These are phyloP conservation scores for Cephus pulcher DNA, from an alignment of 2,888 invertebrate genomes.

Conservation along the genomic window DNA sequence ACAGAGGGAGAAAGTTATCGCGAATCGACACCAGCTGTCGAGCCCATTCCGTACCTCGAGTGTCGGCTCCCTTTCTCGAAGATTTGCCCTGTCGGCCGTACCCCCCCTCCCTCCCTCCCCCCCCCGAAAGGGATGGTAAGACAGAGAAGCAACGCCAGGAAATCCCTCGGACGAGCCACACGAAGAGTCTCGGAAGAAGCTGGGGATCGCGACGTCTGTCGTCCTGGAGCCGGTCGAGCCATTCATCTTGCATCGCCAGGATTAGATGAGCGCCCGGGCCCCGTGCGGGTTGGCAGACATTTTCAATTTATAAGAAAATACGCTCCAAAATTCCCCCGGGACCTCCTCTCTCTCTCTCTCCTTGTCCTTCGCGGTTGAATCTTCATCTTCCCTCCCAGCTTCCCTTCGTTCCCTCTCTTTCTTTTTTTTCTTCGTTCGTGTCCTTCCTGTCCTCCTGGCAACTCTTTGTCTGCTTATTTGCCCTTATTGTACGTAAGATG, in stretches of 20 bases:
- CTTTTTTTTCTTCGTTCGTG: not conserved
- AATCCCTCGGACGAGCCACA: slow-evolving; percentile 11
- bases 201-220: slow-evolving; percentile 11
- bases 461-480: slow-evolving; percentile 27
- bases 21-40: not conserved
- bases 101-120: not conserved
- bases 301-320: slow-evolving; percentile 60
- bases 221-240: slow-evolving; percentile 25
- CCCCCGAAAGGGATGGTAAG: not conserved
- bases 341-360: slow-evolving; percentile 25
- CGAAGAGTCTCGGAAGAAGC: slow-evolving; percentile 23
- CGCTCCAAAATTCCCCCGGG: slow-evolving; percentile 42
- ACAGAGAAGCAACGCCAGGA: not conserved
- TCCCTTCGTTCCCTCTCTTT: not conserved
- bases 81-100: not conserved
- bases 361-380: not conserved
- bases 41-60: not conserved
- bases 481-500: slow-evolving; percentile 35
- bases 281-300: slow-evolving; percentile 31
- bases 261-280: slow-evolving; percentile 40
- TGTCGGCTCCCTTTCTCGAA: not conserved
- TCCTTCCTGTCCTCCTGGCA: slow-evolving; percentile 13
- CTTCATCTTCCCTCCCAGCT: not conserved
- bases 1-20: not conserved
- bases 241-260: slow-evolving; percentile 49